Evolutionary conservation across 2,113 vertebrate genomes (phyloP).

Genomic region (Pyrgilauda ruficollis): DNA sequence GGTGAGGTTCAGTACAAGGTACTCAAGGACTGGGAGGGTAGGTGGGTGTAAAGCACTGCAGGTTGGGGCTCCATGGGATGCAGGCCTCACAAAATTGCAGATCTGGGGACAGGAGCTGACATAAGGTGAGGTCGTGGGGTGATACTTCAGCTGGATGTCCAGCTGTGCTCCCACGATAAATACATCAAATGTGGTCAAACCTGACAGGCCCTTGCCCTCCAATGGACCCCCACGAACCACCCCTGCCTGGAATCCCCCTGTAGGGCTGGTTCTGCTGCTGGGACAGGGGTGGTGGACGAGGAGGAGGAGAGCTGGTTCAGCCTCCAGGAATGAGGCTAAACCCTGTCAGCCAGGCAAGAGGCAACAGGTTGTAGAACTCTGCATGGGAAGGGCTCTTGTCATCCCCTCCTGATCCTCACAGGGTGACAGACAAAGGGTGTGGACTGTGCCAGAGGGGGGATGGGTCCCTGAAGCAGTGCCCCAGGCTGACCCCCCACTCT

Average conservation of each 20-base stretch:
- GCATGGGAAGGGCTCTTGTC: background rate
- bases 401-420: background rate
- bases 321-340: background rate
- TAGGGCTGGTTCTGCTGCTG: background rate
- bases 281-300: fast-evolving
- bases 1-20: background rate
- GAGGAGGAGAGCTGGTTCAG: background rate
- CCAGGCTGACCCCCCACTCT: fast-evolving
- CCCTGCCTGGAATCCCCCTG: background rate
- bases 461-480: fast-evolving
- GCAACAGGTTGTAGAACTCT: background rate
- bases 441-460: background rate
- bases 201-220: background rate
- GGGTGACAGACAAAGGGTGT: background rate
- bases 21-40: fast-evolving
- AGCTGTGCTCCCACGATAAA: background rate
- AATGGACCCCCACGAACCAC: fast-evolving
- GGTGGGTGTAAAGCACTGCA: too few relatives aligned
- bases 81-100: background rate
- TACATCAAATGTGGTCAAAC: background rate
- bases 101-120: background rate
- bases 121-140: background rate
- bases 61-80: background rate
- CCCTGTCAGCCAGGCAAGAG: background rate
- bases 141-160: background rate